Evolutionary conservation across 2,113 vertebrate genomes (phyloP).

Genomic region (Steatornis caripensis): DNA sequence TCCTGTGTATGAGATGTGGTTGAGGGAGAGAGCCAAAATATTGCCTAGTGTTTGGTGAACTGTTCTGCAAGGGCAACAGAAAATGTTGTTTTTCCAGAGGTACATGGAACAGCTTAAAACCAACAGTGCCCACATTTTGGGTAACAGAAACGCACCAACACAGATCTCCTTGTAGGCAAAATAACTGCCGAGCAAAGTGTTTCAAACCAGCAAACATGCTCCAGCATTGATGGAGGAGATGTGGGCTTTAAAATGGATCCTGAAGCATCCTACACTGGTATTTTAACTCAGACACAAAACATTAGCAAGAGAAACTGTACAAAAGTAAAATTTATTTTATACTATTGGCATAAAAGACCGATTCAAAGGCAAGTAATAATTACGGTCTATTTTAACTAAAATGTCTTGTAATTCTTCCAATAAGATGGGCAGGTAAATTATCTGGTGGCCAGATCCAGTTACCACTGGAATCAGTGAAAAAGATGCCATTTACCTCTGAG

Average conservation of each 20-base stretch:
- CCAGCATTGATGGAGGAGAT: not conserved
- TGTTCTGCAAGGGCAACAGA: not conserved
- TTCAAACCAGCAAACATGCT: not conserved
- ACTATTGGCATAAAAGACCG: not conserved
- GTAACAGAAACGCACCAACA: constrained; percentile 8
- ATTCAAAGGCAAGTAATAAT: constrained; percentile 2
- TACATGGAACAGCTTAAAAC: not conserved
- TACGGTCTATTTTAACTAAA: not conserved
- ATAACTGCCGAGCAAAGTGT: not conserved
- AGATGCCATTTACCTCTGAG: not conserved
- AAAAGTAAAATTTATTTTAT: not conserved
- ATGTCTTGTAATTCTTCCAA: not conserved
- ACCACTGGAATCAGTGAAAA: not conserved
- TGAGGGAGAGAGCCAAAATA: not conserved
- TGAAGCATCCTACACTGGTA: not conserved
- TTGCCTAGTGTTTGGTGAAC: not conserved
- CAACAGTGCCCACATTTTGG: not conserved
- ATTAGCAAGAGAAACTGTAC: not conserved
- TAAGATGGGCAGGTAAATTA: not conserved
- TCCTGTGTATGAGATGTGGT: not conserved
- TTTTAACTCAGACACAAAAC: not conserved
- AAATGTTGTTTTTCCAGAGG: constrained; percentile 12
- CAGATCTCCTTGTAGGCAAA: not conserved
- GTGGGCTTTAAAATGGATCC: not conserved
- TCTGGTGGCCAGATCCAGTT: not conserved